Percentiles rank a stretch among this genome's conserved stretches.
Evolutionary conservation across 92 coral and sea anemone genomes (phyloP).

Genomic region (Virgularia gustaviana): DNA sequence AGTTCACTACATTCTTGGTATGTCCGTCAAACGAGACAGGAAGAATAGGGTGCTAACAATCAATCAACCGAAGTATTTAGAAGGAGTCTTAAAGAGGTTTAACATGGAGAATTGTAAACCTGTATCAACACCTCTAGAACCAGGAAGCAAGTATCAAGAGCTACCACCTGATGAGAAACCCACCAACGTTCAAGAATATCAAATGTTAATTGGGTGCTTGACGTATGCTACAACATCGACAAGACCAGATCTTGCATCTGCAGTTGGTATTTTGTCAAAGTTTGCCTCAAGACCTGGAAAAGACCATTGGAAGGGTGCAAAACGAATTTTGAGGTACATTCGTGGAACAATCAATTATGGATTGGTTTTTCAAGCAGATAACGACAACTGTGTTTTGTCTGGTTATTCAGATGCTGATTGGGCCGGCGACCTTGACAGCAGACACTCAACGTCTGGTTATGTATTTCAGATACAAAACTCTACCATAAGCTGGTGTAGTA

Average conservation of each 20-base stretch:
- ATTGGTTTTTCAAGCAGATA: not conserved
- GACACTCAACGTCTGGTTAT: conserved; percentile 33
- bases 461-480: conserved; percentile 27
- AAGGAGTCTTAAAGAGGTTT: conserved; percentile 29
- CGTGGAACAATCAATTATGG: not conserved
- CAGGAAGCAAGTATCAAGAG: not conserved
- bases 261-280: conserved; percentile 26
- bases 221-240: conserved; percentile 2
- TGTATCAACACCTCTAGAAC: too few species aligned
- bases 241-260: conserved; percentile 24
- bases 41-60: not conserved
- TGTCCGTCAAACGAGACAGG: conserved; percentile 5
- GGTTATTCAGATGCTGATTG: conserved; percentile 42
- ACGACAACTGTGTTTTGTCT: not conserved
- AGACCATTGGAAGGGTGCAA: too few species aligned
- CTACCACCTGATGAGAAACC: conserved; percentile 15
- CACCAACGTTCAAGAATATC: conserved; percentile 7
- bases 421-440: conserved; percentile 17
- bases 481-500: conserved; percentile 41
- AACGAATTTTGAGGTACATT: not conserved
- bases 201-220: conserved; percentile 17
- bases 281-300: not conserved
- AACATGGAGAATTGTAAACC: conserved; percentile 39
- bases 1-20: conserved; percentile 5
- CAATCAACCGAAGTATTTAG: conserved; percentile 19